phyloP scores from a whole-genome alignment of 2,797 vertebrate genomes.

The Gymnothorax reevesii region DNA sequence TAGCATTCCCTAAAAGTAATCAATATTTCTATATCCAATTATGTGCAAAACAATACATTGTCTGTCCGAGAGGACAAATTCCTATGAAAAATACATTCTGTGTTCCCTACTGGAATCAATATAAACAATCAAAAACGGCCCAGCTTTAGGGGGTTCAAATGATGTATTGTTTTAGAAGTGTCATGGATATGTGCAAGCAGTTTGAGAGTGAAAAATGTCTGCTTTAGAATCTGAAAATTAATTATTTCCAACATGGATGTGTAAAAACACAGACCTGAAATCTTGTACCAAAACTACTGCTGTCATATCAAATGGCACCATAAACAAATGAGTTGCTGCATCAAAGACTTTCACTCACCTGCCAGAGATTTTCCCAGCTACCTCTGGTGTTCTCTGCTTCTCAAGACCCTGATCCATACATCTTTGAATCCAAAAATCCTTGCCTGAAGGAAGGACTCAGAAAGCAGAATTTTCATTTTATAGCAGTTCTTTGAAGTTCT shows the following conservation, averaged over 20 bases:
- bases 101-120: slow-evolving; percentile 4
- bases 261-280: slow-evolving; percentile 48
- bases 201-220: slow-evolving; percentile 39
- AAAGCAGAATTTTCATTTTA: not conserved
- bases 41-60: not conserved
- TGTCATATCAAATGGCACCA: not conserved
- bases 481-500: not conserved
- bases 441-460: not conserved
- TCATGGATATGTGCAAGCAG: slow-evolving; percentile 32
- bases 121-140: slow-evolving; percentile 6
- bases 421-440: not conserved
- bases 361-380: not conserved
- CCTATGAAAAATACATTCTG: slow-evolving; percentile 4
- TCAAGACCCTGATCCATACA: not conserved
- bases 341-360: not conserved
- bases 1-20: not conserved
- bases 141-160: not conserved
- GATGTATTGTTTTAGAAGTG: slow-evolving; percentile 22
- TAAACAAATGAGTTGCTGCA: not conserved
- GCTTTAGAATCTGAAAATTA: slow-evolving; percentile 41
- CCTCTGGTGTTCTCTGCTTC: not conserved
- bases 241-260: slow-evolving; percentile 44
- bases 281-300: slow-evolving; percentile 26
- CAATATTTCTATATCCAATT: not conserved
- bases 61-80: not conserved